Evolutionary conservation across 2,888 invertebrate species (phyloP), one percentile per base, ranked within the genome.

Genomic region (Sarcophaga subvicina): DNA sequence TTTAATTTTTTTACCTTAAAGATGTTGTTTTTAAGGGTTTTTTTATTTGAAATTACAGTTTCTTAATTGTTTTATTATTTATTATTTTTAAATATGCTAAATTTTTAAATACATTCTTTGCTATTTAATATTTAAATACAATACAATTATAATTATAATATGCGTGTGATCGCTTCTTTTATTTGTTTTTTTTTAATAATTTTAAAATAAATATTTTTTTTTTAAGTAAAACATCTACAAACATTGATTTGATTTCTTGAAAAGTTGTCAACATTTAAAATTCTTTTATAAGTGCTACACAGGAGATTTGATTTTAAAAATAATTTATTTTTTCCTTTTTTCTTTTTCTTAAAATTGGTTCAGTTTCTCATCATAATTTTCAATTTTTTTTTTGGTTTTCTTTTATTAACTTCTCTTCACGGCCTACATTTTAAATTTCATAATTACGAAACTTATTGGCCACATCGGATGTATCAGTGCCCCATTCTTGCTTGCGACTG

Each of bases 361-460:
- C 90, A 90, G 87, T 89, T 84, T 3, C 90, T 90, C 90, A 90
- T 88, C 89, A 84, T 85, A 81, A 76, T 83, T 54, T 69, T 75
- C 82, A 86, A 12, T 66, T 78, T 17, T 60, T 54, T 59, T 54
- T 54, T 54, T 54, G 54, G 54, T 54, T 14, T 17, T 54, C 54
- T 4, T 54, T 54, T 17, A 54, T 54, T 14, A 5, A 14, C 4
- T 69, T 45, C 3, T 27, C n/a, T 37, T 8, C 12, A 49, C 37
- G 27, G 17, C 11, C 37, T 80, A 14, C 12, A 47, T 5, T 81
- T 85, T 97, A 98, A 93, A 98, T 98, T 94, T 98, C 98, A 94
- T 98, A 98, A 94, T 98, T 98, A 93, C 97, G 96, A 94, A 97
- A 97, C 94, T 97, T 97, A 93, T 95, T 96, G 94, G 97, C 96